phyloP scores from a whole-genome alignment of 2,888 invertebrate genomes.

The Platycnemis pennipes region DNA sequence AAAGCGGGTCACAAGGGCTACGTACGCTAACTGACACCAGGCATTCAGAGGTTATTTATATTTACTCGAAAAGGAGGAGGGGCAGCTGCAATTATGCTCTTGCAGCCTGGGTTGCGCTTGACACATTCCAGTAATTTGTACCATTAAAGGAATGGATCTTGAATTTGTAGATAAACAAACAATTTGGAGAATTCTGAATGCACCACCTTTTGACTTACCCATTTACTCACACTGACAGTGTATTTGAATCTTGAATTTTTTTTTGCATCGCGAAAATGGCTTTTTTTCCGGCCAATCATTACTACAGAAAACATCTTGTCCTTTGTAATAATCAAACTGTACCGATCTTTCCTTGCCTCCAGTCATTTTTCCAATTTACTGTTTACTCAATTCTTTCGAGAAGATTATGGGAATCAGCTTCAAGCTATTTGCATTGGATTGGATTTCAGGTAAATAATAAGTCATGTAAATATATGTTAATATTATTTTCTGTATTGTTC shows the following conservation, averaged over 20 bases:
- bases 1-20: conserved; percentile 64
- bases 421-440: not conserved
- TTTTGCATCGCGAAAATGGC: no score
- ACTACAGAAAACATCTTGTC: no score
- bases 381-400: no score
- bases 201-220: no score
- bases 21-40: conserved; percentile 44
- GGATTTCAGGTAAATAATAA: not conserved
- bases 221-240: no score
- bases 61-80: not conserved
- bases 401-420: not conserved
- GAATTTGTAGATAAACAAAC: not conserved
- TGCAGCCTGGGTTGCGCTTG: not conserved
- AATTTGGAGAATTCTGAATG: not conserved
- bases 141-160: not conserved
- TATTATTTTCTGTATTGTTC: conserved; percentile 52
- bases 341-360: not conserved
- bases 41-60: conserved; percentile 30
- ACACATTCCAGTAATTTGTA: not conserved
- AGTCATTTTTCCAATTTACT: not conserved
- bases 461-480: not conserved
- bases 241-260: no score
- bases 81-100: not conserved
- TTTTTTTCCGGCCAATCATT: no score
- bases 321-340: no score